These are phyloP conservation scores for Lissonota sp. DNA, from an alignment of 2,888 invertebrate species.

Conservation along the genomic window DNA sequence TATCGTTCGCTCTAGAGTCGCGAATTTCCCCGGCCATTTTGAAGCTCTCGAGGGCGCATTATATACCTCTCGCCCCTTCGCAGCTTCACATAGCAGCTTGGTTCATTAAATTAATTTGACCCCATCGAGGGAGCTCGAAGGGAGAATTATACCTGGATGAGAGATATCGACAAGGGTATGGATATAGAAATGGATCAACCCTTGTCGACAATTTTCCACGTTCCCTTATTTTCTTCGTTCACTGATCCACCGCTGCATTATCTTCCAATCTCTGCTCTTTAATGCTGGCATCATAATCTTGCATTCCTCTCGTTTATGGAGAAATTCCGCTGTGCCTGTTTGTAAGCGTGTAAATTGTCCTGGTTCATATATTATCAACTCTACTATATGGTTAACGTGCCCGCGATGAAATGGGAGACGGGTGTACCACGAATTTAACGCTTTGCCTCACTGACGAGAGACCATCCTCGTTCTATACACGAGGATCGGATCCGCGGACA, in stretches of 20 bases:
- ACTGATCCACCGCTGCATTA: conserved; percentile 17
- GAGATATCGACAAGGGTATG: conserved; percentile 40
- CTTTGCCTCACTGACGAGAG: conserved; percentile 46
- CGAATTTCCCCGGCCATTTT: conserved; percentile 32
- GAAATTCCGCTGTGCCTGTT: conserved; percentile 50
- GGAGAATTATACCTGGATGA: background rate
- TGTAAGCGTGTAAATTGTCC: background rate
- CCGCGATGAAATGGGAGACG: conserved; percentile 42
- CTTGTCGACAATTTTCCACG: conserved; percentile 28
- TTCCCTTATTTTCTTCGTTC: background rate
- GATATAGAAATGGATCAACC: conserved; percentile 40
- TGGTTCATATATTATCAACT: background rate
- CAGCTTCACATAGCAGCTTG: conserved; percentile 68
- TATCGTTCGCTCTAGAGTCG: conserved; percentile 7
- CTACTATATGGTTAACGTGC: conserved; percentile 26
- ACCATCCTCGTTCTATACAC: conserved; percentile 20
- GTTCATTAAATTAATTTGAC: conserved; percentile 79
- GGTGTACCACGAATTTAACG: conserved; percentile 64
- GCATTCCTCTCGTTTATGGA: conserved; percentile 59
- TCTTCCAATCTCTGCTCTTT: background rate
- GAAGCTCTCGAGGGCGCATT: conserved; percentile 17
- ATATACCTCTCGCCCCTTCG: background rate
- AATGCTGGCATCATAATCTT: conserved; percentile 26
- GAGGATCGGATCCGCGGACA: conserved; percentile 1
- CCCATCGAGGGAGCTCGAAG: conserved; percentile 53